Evolutionary conservation across 1,140 invertebrate species (phyloP).

Genomic region (Lamellibrachia luymesi): DNA sequence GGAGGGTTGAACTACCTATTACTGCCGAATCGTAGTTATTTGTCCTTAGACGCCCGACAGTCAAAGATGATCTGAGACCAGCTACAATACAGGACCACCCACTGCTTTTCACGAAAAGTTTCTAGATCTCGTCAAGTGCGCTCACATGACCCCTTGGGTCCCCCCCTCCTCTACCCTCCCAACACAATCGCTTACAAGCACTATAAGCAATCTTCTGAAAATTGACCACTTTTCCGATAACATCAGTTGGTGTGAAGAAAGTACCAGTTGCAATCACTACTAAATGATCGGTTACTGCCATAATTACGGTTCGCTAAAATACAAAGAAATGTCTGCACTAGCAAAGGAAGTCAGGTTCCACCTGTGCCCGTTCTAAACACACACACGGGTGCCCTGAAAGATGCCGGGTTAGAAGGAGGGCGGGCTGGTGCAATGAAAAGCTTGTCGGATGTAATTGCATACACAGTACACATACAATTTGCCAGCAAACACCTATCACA

Average conservation of each 20-base stretch:
- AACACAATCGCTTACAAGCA: not conserved
- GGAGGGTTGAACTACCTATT: not conserved
- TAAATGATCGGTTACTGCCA: not conserved
- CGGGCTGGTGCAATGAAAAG: not conserved
- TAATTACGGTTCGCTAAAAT: not conserved
- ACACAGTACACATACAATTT: not conserved
- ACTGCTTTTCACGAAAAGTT: not conserved
- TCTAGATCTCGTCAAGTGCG: not conserved
- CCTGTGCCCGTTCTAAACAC: not conserved
- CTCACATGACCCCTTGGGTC: not conserved
- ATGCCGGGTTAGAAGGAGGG: not conserved
- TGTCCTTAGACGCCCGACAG: not conserved
- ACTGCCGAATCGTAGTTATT: not conserved
- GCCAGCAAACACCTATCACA: not conserved
- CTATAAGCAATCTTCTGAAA: not conserved
- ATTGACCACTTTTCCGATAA: not conserved
- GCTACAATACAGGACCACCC: not conserved
- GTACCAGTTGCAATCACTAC: not conserved
- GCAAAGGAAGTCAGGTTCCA: not conserved
- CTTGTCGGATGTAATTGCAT: not conserved
- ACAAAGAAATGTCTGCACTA: not conserved
- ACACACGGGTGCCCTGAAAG: not conserved
- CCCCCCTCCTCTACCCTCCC: not conserved
- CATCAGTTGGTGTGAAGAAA: not conserved
- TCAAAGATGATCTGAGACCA: not conserved